A percentile compares a stretch with the other conserved stretches of the same genome.
Conservation (phyloP, 2,888 invertebrate genomes). For the Diloba caeruleocephala region DNA sequence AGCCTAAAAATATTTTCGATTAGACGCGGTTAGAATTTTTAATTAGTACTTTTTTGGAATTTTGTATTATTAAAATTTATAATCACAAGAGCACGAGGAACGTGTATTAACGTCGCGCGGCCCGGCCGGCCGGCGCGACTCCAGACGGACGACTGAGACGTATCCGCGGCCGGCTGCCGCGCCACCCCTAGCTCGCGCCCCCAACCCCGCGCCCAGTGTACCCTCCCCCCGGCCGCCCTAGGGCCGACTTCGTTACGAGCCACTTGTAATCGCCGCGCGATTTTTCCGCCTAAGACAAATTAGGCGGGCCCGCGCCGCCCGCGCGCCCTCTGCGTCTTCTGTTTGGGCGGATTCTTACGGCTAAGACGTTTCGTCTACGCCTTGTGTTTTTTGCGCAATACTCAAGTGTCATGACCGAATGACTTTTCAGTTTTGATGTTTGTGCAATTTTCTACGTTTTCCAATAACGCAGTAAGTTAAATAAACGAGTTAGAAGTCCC, state of each 20-base stretch:
- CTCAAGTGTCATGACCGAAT: slow-evolving; percentile 8
- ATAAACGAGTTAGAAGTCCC: slow-evolving; percentile 17
- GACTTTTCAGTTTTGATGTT: not conserved
- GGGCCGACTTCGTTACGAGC: slow-evolving; percentile 88
- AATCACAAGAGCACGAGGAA: slow-evolving; percentile 90
- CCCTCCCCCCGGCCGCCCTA: slow-evolving; percentile 63
- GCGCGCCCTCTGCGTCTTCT: slow-evolving; percentile 67
- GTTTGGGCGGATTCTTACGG: slow-evolving; percentile 81
- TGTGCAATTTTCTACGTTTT: not conserved
- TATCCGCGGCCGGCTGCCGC: slow-evolving; percentile 73
- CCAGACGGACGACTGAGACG: slow-evolving; percentile 88
- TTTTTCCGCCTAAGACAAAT: slow-evolving; percentile 89
- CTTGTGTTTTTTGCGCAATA: slow-evolving; percentile 58
- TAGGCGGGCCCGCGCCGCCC: slow-evolving; percentile 83
- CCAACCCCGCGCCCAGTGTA: slow-evolving; percentile 50
- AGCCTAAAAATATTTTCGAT: slow-evolving; percentile 87
- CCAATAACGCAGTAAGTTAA: not conserved
- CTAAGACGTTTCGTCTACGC: slow-evolving; percentile 74
- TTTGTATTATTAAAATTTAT: slow-evolving; percentile 84
- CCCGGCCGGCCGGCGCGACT: slow-evolving; percentile 88
- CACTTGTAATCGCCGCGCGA: slow-evolving; percentile 88
- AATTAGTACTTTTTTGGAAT: slow-evolving; percentile 68
- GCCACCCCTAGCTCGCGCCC: slow-evolving; percentile 62
- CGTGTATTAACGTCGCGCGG: slow-evolving; percentile 88
- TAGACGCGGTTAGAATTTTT: slow-evolving; percentile 79